Conservation (phyloP, 2,888 invertebrate species). For the Volucella bombylans region DNA sequence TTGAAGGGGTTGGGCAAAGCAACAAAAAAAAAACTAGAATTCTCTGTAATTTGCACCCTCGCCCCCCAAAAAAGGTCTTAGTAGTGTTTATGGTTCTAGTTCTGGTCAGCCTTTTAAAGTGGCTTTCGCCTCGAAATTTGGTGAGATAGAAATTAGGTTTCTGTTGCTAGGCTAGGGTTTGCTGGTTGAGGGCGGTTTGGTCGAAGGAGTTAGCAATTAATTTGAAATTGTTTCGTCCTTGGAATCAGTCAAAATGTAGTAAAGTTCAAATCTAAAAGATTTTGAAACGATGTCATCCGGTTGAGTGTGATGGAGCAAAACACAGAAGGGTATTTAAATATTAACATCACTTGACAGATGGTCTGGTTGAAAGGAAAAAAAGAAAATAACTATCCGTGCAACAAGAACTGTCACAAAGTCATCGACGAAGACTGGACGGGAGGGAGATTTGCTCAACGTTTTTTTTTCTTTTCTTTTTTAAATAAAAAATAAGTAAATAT, state of each 20-base stretch:
- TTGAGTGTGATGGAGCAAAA: conserved; percentile 32
- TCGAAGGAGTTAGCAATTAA: conserved; percentile 29
- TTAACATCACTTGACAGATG: conserved; percentile 65
- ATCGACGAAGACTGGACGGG: conserved; percentile 43
- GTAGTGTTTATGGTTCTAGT: conserved; percentile 22
- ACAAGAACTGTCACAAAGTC: conserved; percentile 19
- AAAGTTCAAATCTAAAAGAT: conserved; percentile 41
- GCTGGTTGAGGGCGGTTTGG: not conserved
- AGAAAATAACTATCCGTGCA: not conserved
- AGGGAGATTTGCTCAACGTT: conserved; percentile 5
- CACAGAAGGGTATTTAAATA: conserved; percentile 42
- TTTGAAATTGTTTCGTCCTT: conserved; percentile 37
- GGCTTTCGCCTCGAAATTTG: conserved; percentile 36
- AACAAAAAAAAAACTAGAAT: conserved; percentile 13
- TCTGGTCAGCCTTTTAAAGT: conserved; percentile 48
- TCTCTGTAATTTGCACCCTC: conserved; percentile 43
- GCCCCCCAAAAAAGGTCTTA: conserved; percentile 16
- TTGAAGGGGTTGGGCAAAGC: conserved; percentile 27
- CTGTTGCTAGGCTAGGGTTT: conserved; percentile 10
- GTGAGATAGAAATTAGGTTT: conserved; percentile 23
- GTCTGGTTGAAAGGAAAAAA: conserved; percentile 36
- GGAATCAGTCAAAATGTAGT: conserved; percentile 36
- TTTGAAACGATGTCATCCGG: conserved; percentile 40
- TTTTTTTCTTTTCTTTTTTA: conserved; percentile 16
- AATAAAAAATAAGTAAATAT: not conserved